A percentile compares a stretch with the other conserved stretches of the same genome.
These are phyloP conservation scores for Chloropsis cyanopogon DNA, from an alignment of 2,113 vertebrate species.

Conservation along the genomic window DNA sequence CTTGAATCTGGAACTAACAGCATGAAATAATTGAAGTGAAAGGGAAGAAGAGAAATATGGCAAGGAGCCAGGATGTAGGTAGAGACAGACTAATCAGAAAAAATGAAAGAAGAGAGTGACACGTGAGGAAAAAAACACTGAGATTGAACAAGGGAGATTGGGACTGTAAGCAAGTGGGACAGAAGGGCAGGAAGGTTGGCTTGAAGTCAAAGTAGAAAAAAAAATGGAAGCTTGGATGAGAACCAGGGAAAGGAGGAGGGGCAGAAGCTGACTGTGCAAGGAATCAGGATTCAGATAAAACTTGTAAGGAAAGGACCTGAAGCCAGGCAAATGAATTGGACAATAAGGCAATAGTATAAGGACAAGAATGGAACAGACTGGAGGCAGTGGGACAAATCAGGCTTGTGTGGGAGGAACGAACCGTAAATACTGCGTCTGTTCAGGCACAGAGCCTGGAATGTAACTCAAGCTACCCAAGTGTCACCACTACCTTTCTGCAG, in stretches of 20 bases:
- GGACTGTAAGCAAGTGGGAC: not conserved
- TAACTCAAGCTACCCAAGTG: not conserved
- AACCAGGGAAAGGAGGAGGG: not conserved
- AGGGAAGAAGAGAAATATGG: not conserved
- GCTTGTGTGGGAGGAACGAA: not conserved
- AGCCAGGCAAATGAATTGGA: not conserved
- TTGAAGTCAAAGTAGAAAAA: not conserved
- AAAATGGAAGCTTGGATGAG: not conserved
- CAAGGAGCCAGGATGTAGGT: not conserved
- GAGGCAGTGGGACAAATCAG: not conserved
- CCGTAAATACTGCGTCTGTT: not conserved
- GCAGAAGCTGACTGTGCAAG: not conserved
- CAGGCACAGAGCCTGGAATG: not conserved
- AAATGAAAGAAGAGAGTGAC: not conserved
- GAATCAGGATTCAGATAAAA: not conserved
- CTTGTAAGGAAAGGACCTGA: not conserved
- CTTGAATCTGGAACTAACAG: not conserved
- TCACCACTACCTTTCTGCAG: not conserved
- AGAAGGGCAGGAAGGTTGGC: not conserved
- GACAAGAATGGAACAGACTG: not conserved
- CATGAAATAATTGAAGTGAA: slow-evolving; percentile 13
- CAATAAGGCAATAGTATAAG: not conserved
- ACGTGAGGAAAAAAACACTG: not conserved
- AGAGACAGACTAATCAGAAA: not conserved
- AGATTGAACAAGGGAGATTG: not conserved